These are phyloP conservation scores for Ceratina japonica DNA, from an alignment of 1,140 invertebrate genomes.

Conservation along the genomic window DNA sequence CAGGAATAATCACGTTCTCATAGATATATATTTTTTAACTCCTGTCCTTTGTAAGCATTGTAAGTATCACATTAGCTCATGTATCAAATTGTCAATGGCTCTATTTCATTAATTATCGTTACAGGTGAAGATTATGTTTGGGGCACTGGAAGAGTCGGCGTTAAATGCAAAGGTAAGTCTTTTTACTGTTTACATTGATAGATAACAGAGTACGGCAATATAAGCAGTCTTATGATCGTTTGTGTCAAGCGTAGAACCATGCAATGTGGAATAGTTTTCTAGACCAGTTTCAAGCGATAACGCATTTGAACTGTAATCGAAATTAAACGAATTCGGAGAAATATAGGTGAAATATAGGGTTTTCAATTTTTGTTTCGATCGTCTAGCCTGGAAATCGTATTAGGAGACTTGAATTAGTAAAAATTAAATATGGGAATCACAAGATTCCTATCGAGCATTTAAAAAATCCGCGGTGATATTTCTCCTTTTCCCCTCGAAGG, in stretches of 20 bases:
- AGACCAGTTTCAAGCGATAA: too few relatives aligned
- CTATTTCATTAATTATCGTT: constrained; percentile 43
- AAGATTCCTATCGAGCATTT: background rate
- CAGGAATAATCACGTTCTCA: constrained; percentile 69
- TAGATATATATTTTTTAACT: constrained; percentile 78
- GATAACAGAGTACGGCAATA: background rate
- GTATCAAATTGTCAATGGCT: background rate
- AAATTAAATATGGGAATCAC: background rate
- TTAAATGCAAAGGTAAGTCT: constrained; percentile 79
- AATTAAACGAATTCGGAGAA: background rate
- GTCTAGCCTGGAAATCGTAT: too few relatives aligned
- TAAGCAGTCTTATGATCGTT: background rate
- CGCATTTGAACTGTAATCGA: background rate
- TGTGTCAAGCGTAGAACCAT: constrained; percentile 20
- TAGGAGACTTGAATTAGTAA: too few relatives aligned
- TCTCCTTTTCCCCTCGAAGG: background rate
- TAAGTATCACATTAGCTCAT: constrained; percentile 70
- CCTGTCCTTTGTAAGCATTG: constrained; percentile 80
- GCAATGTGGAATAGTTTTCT: background rate
- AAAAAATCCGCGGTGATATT: background rate
- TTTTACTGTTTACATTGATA: background rate
- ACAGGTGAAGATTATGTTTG: constrained; percentile 84
- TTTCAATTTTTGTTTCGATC: too few relatives aligned
- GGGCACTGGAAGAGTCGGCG: constrained; percentile 81
- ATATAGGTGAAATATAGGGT: too few relatives aligned